Evolutionary conservation across 2,888 invertebrate genomes (phyloP), one percentile per base, ranked within the genome.

Genomic region (Dynastes maya): DNA sequence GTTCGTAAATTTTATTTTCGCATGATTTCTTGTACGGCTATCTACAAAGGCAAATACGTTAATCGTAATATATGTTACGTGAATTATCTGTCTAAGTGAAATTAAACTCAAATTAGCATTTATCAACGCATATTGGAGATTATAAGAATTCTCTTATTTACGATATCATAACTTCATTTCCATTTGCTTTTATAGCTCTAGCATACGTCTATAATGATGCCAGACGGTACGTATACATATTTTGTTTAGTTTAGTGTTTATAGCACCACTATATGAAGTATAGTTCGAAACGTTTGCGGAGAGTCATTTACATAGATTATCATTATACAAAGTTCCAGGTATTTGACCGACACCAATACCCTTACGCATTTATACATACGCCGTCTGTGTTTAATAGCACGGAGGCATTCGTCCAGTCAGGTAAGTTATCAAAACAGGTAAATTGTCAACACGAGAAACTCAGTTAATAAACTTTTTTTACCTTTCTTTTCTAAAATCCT

Each of bases 381-480:
- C 51, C 51, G 53, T 29, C 9, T 16, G 11, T 45, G 71, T 49
- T 8, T 22, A 71, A 37, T 13, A 51, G 55, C 55, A 58, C 22
- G 22, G 11, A 75, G 49, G 45, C 63, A 63, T 49, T 29, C 71
- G 22, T 64, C 45, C 45, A 49, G 64, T 49, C 68, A 68, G 68
- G 68, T 68, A 68, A 68, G 68, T 68, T 68, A 68, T 68, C 67
- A 68, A 68, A 75, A 75, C 63, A 63, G 75, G 75, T 72, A 61
- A 72, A 61, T 63, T 74, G 75, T 63, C 61, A 68, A 68, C 68
- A 51, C 68, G 63, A 75, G 63, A 40, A 58, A 27, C 75, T 64
- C 27, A 53, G 58, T 68, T 68, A 68, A 68, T 68, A 68, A 68
- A 68, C 51, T 51, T 68, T 68, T 68, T 68, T 45, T 45, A 45